A percentile compares a stretch with the other conserved stretches of the same genome.
phyloP scores from a whole-genome alignment of 2,888 invertebrate genomes.

The Reticulitermes lucifugus region DNA sequence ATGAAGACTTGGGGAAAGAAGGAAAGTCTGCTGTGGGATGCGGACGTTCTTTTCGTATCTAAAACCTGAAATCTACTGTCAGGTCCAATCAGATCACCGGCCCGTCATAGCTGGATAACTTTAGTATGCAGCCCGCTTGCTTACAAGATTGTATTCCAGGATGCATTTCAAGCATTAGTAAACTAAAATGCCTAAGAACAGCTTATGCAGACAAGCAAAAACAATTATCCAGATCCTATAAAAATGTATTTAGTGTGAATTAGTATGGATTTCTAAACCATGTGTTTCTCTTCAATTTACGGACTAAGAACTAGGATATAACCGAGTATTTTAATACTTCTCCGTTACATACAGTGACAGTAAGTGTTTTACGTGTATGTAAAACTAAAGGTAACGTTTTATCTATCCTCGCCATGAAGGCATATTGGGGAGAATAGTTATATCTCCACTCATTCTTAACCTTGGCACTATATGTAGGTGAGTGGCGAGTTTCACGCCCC shows the following conservation, averaged over 20 bases:
- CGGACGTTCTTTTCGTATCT: background rate
- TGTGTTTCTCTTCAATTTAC: background rate
- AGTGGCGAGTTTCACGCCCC: too few relatives aligned
- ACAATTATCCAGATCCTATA: background rate
- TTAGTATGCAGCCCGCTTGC: slow-evolving; percentile 2
- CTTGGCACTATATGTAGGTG: too few relatives aligned
- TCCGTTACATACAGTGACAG: too few relatives aligned
- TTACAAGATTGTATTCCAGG: background rate
- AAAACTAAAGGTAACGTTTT: too few relatives aligned
- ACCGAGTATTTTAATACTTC: background rate
- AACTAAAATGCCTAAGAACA: background rate
- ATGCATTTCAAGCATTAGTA: background rate
- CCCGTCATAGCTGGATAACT: background rate
- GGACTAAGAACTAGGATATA: background rate
- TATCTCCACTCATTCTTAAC: too few relatives aligned
- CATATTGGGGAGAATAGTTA: too few relatives aligned
- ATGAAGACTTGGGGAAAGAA: background rate
- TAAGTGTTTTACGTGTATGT: too few relatives aligned
- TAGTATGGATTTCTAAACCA: background rate
- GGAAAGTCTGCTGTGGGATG: background rate
- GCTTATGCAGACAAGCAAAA: background rate
- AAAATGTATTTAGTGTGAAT: background rate
- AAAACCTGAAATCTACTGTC: background rate
- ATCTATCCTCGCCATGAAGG: too few relatives aligned
- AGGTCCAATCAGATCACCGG: background rate